These are phyloP conservation scores for Ptychodera flava DNA, from an alignment of 35 echinoderm and acorn worm genomes.

Conservation along the genomic window DNA sequence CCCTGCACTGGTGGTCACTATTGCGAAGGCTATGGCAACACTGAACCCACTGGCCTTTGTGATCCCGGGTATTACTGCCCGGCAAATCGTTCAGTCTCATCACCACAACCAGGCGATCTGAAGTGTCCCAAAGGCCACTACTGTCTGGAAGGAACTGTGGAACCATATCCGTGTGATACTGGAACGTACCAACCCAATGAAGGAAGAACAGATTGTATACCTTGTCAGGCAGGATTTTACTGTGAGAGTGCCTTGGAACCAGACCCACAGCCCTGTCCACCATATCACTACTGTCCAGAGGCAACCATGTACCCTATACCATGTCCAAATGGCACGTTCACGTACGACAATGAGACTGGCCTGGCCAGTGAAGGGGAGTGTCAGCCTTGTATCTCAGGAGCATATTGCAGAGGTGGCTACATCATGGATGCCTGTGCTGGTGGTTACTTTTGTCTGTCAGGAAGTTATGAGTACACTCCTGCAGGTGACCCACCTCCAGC, in stretches of 20 bases:
- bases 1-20: conserved; percentile 90
- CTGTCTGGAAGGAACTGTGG: conserved; percentile 60
- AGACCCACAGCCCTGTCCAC: conserved; percentile 79
- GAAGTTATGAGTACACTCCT: conserved; percentile 66
- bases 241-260: conserved; percentile 90
- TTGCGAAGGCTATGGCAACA: conserved; percentile 67
- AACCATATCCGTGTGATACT: conserved; percentile 63
- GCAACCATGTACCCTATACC: conserved; percentile 79
- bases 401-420: conserved; percentile 86
- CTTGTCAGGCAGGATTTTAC: conserved; percentile 88
- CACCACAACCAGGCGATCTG: conserved; percentile 52
- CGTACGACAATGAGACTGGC: conserved; percentile 69
- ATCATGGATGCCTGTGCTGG: conserved; percentile 68
- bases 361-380: conserved; percentile 77
- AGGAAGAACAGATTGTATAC: conserved; percentile 61
- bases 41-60: conserved; percentile 69
- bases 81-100: conserved; percentile 63
- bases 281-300: conserved; percentile 89
- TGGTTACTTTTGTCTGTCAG: conserved; percentile 89
- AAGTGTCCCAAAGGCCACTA: conserved; percentile 84
- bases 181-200: conserved; percentile 90
- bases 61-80: conserved; percentile 85
- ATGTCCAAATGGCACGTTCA: conserved; percentile 96
- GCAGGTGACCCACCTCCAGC: conserved; percentile 39
- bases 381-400: conserved; percentile 58